Evolutionary conservation across 2,888 invertebrate genomes (phyloP), one percentile per base, ranked within the genome.

Genomic region (Nowickia ferox): DNA sequence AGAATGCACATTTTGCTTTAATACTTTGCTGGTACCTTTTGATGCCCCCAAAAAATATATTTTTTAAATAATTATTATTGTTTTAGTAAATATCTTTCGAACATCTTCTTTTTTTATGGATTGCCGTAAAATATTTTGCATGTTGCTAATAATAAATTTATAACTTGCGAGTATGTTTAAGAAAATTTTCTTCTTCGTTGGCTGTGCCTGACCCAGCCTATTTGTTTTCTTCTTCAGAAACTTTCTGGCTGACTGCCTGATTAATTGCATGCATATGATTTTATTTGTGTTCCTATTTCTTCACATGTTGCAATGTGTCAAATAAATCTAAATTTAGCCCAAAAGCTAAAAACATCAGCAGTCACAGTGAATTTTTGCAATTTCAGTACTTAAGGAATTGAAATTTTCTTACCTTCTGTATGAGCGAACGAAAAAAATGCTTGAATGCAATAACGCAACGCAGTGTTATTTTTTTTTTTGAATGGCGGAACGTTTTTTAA

Each of bases 401-500:
- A 48, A 69, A 30, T 38, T 38, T n/a, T 66, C 15, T 59, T 9
- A n/a, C 22, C 11, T 42, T 4, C 55, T 46, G 48, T 51, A 48
- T 48, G 51, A 17, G 13, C 9, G 19, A 53, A 19, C 38, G 55
- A 30, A 17, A 51, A 51, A 22, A 71, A 66, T 71, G 82, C 71
- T 59, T 83, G 79, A 79, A 79, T 75, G 77, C 76, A 81, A 84
- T 63, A 81, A 81, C 84, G 72, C 84, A 84, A 30, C 6, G 30
- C 1, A 30, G 30, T 30, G n/a, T n/a, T n/a, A n/a, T n/a, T 30
- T 30, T 30, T 74, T 84, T 79, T 71, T 72, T 44, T 55, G 63
- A 1, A 69, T 22, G 53, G 30, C 69, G 61, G 15, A 53, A 1
- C 30, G 30, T 48, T 40, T 74, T 68, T 65, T 22, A 57, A 57